Conservation (phyloP, 2,113 vertebrate species). For the Garra rufa region DNA sequence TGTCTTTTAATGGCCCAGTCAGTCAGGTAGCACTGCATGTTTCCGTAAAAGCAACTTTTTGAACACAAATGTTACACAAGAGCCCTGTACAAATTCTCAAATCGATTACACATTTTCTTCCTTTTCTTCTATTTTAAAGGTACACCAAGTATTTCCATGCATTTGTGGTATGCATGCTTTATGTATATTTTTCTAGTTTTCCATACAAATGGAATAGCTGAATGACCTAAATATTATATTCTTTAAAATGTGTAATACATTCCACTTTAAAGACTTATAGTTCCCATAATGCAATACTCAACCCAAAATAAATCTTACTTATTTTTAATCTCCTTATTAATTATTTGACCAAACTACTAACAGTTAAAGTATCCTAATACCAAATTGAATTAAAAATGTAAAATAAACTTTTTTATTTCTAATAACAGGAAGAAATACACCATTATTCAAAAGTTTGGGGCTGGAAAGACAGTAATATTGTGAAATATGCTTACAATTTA, state of each 20-base stretch:
- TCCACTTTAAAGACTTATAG: neutral
- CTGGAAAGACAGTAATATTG: neutral
- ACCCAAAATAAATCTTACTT: neutral
- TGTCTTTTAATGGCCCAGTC: constrained; percentile 4
- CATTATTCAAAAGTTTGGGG: neutral
- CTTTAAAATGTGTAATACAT: neutral
- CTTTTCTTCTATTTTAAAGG: constrained; percentile 18
- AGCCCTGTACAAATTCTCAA: constrained; percentile 20
- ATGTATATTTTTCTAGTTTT: neutral
- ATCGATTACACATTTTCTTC: constrained; percentile 25
- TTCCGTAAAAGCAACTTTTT: constrained; percentile 7
- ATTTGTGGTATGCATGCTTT: neutral
- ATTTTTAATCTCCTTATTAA: neutral
- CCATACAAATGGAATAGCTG: neutral
- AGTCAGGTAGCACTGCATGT: neutral
- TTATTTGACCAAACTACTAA: neutral
- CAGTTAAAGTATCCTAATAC: neutral
- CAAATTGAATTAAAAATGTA: neutral
- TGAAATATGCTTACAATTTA: neutral
- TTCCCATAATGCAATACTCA: neutral
- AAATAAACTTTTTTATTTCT: neutral
- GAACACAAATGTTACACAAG: constrained; percentile 4
- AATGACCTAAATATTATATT: neutral
- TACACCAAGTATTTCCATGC: neutral
- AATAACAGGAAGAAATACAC: neutral